Percentiles rank a stretch among this genome's conserved stretches.
Evolutionary conservation across 2,797 vertebrate species (phyloP).

Genomic region (Margarornis squamiger): DNA sequence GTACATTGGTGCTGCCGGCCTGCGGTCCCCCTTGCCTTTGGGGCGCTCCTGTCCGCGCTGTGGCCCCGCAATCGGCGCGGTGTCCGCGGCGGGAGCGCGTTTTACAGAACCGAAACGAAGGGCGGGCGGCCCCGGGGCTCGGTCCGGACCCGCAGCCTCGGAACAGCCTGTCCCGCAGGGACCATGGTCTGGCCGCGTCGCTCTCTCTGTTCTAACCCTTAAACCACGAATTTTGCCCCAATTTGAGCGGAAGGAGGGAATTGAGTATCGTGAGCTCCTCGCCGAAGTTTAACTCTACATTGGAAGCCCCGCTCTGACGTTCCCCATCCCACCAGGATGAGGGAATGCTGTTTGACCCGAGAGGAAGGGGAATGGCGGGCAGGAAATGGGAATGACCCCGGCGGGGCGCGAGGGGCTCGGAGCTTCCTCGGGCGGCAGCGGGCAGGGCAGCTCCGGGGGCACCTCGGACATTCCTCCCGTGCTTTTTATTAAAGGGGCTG

Average conservation of each 20-base stretch:
- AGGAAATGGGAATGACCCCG: conserved; percentile 10
- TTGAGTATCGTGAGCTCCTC: not conserved
- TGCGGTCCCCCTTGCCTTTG: not conserved
- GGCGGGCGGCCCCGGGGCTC: not conserved
- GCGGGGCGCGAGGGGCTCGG: not conserved
- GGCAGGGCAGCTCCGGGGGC: not conserved
- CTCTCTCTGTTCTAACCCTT: not conserved
- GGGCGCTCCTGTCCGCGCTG: not conserved
- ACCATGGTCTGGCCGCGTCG: not conserved
- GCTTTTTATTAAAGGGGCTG: not conserved
- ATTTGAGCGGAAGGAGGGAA: fast-evolving
- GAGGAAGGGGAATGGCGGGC: not conserved
- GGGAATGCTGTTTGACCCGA: not conserved
- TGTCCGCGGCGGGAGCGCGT: not conserved
- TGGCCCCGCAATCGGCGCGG: not conserved
- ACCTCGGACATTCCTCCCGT: not conserved
- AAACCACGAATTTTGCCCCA: fast-evolving
- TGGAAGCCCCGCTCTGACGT: not conserved
- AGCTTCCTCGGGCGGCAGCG: not conserved
- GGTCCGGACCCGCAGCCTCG: not conserved
- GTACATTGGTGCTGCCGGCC: fast-evolving
- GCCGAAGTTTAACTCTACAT: not conserved
- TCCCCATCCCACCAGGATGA: not conserved
- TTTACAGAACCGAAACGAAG: not conserved
- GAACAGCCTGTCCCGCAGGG: not conserved